Evolutionary conservation across 2,888 invertebrate genomes (phyloP).

Genomic region (Mimachlamys varia): DNA sequence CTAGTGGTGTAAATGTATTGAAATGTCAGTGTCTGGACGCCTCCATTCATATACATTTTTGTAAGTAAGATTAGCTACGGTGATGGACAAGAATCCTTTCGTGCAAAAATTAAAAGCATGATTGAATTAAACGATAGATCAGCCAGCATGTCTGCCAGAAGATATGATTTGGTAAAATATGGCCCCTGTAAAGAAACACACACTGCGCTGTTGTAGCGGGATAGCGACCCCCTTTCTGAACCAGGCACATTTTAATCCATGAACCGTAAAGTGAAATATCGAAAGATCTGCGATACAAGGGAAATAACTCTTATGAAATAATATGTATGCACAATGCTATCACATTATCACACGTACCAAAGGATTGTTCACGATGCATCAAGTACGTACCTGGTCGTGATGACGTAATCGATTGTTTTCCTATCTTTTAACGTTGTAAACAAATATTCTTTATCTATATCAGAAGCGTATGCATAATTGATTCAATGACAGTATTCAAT

Average conservation of each 20-base stretch:
- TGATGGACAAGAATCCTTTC: not conserved
- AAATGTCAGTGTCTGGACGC: not conserved
- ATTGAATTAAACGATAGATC: not conserved
- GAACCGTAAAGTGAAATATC: not conserved
- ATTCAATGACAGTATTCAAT: too few relatives aligned
- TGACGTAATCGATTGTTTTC: not conserved
- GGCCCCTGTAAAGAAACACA: not conserved
- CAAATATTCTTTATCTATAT: not conserved
- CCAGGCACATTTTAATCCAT: not conserved
- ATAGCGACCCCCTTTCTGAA: not conserved
- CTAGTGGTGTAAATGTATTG: not conserved
- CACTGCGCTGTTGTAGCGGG: too few relatives aligned
- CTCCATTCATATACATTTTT: not conserved
- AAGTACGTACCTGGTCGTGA: not conserved
- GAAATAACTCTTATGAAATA: not conserved
- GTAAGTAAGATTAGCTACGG: not conserved
- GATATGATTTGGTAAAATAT: slow-evolving; percentile 8
- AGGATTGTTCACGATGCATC: not conserved
- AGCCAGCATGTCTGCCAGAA: not conserved
- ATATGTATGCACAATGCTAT: not conserved
- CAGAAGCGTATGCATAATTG: not conserved
- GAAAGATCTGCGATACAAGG: not conserved
- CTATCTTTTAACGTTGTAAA: not conserved
- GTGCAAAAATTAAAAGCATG: slow-evolving; percentile 15
- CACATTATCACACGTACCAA: not conserved